Conservation (phyloP, 2,797 vertebrate genomes). For the Alca torda region DNA sequence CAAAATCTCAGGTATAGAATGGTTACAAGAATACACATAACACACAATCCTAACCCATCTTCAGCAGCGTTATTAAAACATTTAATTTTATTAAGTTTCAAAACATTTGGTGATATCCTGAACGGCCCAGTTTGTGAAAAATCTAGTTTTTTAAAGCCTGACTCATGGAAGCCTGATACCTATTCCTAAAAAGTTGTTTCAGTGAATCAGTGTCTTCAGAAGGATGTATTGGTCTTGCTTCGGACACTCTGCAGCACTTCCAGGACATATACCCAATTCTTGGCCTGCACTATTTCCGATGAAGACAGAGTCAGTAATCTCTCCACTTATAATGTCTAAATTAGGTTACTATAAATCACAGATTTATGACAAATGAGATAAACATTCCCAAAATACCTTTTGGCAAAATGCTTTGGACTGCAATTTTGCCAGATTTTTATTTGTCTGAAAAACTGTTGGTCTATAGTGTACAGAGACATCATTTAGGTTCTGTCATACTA, state of each 20-base stretch:
- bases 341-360: conserved; percentile 40
- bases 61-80: neutral
- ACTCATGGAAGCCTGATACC: neutral
- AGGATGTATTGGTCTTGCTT: neutral
- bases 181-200: neutral
- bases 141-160: neutral
- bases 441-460: conserved; percentile 52
- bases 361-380: conserved; percentile 57
- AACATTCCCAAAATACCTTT: conserved; percentile 54
- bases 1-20: neutral
- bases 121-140: neutral
- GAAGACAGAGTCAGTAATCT: conserved; percentile 36
- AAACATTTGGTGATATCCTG: neutral
- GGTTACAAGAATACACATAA: neutral
- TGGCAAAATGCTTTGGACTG: conserved; percentile 48
- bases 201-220: neutral
- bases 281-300: neutral
- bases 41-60: neutral
- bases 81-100: neutral
- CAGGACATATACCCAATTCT: neutral
- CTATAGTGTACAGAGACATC: conserved; percentile 2
- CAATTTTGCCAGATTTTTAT: conserved; percentile 55
- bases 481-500: conserved; percentile 34
- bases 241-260: neutral
- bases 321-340: conserved; percentile 18